Evolutionary conservation across 2,113 vertebrate genomes (phyloP).

Genomic region (Proterorhinus semilunaris): DNA sequence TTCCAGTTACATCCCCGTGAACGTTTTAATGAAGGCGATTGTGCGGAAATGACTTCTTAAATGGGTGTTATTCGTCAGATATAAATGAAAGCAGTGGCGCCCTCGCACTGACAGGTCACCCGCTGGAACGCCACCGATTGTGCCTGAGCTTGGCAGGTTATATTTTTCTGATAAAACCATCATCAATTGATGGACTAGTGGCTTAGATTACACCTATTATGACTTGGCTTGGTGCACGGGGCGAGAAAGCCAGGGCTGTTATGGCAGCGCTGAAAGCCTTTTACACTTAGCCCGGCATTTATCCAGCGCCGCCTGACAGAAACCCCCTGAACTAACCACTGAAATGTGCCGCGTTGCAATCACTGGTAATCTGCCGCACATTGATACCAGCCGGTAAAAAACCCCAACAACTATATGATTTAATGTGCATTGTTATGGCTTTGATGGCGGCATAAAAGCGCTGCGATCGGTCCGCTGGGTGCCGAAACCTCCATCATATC

Average conservation of each 20-base stretch:
- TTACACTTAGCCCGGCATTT: not conserved
- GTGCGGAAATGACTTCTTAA: too few species aligned
- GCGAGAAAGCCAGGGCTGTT: not conserved
- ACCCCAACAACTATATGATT: not conserved
- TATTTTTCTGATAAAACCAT: not conserved
- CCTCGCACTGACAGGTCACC: too few species aligned
- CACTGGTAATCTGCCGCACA: not conserved
- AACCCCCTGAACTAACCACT: not conserved
- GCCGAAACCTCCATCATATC: slow-evolving; percentile 5
- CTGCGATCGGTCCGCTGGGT: not conserved
- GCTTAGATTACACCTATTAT: slow-evolving; percentile 5
- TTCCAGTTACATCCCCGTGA: too few species aligned
- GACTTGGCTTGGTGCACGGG: not conserved
- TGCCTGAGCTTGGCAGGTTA: not conserved
- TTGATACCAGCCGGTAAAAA: not conserved
- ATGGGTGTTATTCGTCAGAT: too few species aligned
- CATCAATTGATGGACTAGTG: not conserved
- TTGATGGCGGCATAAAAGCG: not conserved
- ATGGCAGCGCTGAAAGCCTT: not conserved
- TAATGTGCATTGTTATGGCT: not conserved
- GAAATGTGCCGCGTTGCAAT: slow-evolving; percentile 1
- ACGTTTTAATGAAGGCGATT: too few species aligned
- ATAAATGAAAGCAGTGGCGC: too few species aligned
- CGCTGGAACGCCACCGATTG: not conserved
- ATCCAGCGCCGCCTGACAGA: not conserved